Evolutionary conservation across 1,140 invertebrate species (phyloP), one percentile per base, ranked within the genome.

Genomic region (Mycetomoellerius zeteki): DNA sequence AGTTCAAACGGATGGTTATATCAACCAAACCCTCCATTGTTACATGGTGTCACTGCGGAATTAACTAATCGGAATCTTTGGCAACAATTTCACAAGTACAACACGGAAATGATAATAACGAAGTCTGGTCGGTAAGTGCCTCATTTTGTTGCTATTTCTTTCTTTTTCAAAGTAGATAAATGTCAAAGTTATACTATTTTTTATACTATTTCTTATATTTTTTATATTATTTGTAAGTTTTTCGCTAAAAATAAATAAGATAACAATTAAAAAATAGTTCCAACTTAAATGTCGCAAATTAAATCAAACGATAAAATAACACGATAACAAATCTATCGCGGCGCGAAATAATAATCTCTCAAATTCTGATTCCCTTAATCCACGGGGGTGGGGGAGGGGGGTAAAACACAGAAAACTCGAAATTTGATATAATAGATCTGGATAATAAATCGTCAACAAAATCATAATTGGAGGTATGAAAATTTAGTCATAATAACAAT

Each of bases 81-180:
- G 96, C 89, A 96, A 56, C 95, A 97, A 86, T 97, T 97, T 93
- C 96, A 97, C 91, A 94, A 95, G 6, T 92, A 97, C 21, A 96
- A 96, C 5, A 97, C 97, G 0, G 97, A 98, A 85, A 98, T 98
- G 97, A 97, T 98, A 82, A 97, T 98, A 88, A 98, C 97, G 0
- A 97, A 97, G 93, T 96, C 96, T 33, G 97, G 97, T 88, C 96
- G 97, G 97, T 97, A 92, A 95, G 95, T 91, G 7, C n/a, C 0
- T 37, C 5, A 43, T 43, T 47, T 24, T 2, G 54, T 65, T 73
- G 2, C 5, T 56, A 2, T 33, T 56, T 8, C n/a, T 5, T 64
- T n/a, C 37, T 75, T 81, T 47, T 52, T 14, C 21, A 24, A 62
- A 60, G 21, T n/a, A 37, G 4, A 2, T 16, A 30, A n/a, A 65